A percentile compares a stretch with the other conserved stretches of the same genome.
Conservation (phyloP, 2,888 invertebrate genomes). For the Caenorhabditis sulstoni region DNA sequence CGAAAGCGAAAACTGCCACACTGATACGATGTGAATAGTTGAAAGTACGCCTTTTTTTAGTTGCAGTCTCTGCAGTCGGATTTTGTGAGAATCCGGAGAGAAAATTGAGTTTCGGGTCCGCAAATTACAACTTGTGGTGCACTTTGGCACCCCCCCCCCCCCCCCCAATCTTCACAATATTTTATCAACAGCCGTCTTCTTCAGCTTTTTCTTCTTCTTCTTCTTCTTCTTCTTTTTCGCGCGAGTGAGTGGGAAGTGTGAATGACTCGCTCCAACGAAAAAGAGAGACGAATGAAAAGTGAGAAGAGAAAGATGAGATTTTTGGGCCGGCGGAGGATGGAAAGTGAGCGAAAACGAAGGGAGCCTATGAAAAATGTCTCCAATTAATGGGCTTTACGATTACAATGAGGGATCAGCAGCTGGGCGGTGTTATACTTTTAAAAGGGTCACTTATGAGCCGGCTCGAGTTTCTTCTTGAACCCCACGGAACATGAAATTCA, state of each 20-base stretch:
- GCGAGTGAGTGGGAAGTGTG: constrained; percentile 23
- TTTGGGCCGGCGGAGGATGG: constrained; percentile 2
- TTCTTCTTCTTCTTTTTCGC: no score
- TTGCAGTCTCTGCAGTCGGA: no score
- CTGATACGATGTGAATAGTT: neutral
- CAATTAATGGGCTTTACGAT: constrained; percentile 56
- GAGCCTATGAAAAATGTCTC: constrained; percentile 41
- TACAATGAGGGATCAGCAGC: constrained; percentile 46
- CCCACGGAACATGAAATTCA: no score
- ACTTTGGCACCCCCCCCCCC: constrained; percentile 16
- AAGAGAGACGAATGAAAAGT: constrained; percentile 20
- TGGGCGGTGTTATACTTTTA: constrained; percentile 10
- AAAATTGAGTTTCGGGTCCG: neutral
- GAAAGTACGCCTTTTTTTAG: neutral
- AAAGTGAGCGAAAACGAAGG: neutral
- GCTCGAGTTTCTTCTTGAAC: constrained; percentile 24
- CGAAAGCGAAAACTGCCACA: neutral
- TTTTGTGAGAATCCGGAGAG: neutral
- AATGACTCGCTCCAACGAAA: constrained; percentile 16
- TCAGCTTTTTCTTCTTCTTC: no score
- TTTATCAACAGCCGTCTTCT: constrained; percentile 40
- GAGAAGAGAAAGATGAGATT: constrained; percentile 30
- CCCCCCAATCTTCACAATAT: neutral
- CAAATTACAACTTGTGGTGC: constrained; percentile 20
- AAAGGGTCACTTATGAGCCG: constrained; percentile 20